phyloP scores from a whole-genome alignment of 2,888 invertebrate genomes.

The Rhagonycha lutea region DNA sequence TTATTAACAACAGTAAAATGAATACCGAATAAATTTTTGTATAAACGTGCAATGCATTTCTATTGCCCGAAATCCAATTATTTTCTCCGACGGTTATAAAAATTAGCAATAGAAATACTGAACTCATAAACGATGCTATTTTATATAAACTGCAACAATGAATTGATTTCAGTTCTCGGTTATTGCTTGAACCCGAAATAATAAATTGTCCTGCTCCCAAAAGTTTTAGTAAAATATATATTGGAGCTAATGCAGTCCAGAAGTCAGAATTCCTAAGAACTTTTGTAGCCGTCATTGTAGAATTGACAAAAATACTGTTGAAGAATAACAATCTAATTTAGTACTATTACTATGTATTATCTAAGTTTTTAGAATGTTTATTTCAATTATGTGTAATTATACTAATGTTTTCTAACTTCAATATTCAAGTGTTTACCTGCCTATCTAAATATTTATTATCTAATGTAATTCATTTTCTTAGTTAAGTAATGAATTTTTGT shows the following conservation, averaged over 20 bases:
- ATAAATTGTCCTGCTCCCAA: background rate
- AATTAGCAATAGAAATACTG: background rate
- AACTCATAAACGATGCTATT: background rate
- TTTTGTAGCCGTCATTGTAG: background rate
- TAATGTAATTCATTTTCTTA: background rate
- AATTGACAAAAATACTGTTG: background rate
- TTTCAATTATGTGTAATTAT: background rate
- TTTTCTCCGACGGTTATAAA: background rate
- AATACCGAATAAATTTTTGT: background rate
- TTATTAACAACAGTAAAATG: background rate
- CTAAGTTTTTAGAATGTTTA: background rate
- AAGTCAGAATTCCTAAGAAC: background rate
- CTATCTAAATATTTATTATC: background rate
- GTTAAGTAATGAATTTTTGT: background rate
- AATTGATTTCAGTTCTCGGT: background rate
- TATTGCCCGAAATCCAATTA: background rate
- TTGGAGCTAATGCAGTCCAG: background rate
- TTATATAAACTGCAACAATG: background rate
- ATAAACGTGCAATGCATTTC: background rate
- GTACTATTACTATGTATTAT: background rate
- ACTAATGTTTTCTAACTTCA: background rate
- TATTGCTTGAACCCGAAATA: background rate
- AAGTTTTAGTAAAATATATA: background rate
- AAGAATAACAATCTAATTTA: background rate
- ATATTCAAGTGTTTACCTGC: background rate